Conservation (phyloP, 2,113 vertebrate genomes). For the Scomber japonicus region DNA sequence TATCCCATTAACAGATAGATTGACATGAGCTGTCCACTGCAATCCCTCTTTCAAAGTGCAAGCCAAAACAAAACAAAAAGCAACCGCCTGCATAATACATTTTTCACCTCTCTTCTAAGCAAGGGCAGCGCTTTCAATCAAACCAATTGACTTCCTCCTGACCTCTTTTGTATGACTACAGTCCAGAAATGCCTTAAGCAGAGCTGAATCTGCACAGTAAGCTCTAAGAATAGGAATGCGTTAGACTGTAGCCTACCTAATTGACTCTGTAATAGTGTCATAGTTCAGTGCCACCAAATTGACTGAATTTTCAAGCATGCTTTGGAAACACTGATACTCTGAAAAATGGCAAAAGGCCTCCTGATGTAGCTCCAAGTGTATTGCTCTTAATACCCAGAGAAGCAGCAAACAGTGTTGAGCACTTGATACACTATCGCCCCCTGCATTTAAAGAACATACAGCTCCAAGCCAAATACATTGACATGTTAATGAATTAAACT, state of each 20-base stretch:
- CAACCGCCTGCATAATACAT: conserved; percentile 36
- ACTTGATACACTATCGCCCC: background rate
- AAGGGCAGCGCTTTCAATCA: conserved; percentile 66
- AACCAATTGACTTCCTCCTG: conserved; percentile 71
- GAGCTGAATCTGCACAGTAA: conserved; percentile 43
- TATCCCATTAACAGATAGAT: conserved; percentile 30
- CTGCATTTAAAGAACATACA: background rate
- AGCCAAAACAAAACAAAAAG: conserved; percentile 14
- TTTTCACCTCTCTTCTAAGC: conserved; percentile 49
- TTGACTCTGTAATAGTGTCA: conserved; percentile 76
- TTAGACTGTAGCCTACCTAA: conserved; percentile 62
- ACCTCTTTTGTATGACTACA: conserved; percentile 57
- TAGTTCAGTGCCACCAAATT: conserved; percentile 74
- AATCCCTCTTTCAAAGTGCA: conserved; percentile 7
- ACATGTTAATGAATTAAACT: background rate
- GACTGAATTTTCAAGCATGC: conserved; percentile 63
- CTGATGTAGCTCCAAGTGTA: conserved; percentile 24
- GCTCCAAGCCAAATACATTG: background rate
- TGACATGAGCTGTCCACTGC: conserved; percentile 14
- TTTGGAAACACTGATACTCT: conserved; percentile 50
- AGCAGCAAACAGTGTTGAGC: conserved; percentile 18
- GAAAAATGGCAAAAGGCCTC: conserved; percentile 30
- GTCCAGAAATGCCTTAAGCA: conserved; percentile 42
- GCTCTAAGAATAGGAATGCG: conserved; percentile 46
- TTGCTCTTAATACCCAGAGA: background rate